Conservation (phyloP, 2,888 invertebrate genomes). For the Drosophila histrio region DNA sequence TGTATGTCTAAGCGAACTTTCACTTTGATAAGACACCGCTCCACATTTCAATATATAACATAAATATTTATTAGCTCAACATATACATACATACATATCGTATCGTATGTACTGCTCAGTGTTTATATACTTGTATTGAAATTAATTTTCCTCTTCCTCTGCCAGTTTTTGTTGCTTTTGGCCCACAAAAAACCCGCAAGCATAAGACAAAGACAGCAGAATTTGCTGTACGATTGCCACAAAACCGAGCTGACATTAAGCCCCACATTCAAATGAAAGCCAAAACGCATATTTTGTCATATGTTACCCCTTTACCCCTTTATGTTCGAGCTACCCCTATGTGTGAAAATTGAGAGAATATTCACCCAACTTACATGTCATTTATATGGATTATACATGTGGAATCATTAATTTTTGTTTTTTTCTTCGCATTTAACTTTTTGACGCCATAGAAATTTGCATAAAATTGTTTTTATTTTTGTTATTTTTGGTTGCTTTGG, state of each 20-base stretch:
- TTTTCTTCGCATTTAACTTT: constrained; percentile 67
- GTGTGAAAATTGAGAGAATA: background rate
- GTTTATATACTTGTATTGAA: constrained; percentile 49
- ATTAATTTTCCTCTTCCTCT: constrained; percentile 58
- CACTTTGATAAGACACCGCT: constrained; percentile 14
- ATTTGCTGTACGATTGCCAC: constrained; percentile 31
- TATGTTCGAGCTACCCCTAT: background rate
- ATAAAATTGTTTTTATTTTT: constrained; percentile 66
- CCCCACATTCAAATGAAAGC: constrained; percentile 14
- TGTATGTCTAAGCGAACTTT: constrained; percentile 10
- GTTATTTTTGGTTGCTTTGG: constrained; percentile 21
- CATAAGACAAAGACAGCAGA: constrained; percentile 44
- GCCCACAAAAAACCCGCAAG: constrained; percentile 11
- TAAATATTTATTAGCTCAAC: constrained; percentile 62
- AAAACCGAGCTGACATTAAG: constrained; percentile 56
- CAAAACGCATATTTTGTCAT: constrained; percentile 23
- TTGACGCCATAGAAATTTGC: constrained; percentile 61
- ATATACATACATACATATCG: constrained; percentile 5
- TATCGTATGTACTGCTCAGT: constrained; percentile 5
- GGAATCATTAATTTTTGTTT: constrained; percentile 76
- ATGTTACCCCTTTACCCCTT: constrained; percentile 28
- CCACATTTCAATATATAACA: constrained; percentile 42
- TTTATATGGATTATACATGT: constrained; percentile 75
- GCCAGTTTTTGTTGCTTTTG: constrained; percentile 40
- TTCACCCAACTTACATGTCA: constrained; percentile 50